Percentiles rank a stretch among this genome's conserved stretches.
These are phyloP conservation scores for Nesidiocoris tenuis DNA, from an alignment of 2,888 invertebrate genomes.

Conservation along the genomic window DNA sequence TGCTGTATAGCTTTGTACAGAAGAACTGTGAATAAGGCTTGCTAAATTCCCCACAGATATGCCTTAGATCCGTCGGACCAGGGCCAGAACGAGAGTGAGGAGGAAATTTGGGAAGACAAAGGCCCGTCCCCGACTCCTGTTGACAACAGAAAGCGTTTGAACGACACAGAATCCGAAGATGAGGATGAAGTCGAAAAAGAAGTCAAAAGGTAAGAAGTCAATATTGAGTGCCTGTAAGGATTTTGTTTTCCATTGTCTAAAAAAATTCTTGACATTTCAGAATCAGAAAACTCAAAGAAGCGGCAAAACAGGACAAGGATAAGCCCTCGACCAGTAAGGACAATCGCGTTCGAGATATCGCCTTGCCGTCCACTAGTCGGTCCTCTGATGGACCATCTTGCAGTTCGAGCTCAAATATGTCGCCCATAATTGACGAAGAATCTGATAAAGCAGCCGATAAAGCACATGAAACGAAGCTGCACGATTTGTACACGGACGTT, in stretches of 20 bases:
- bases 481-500: constrained; percentile 42
- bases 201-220: constrained; percentile 1
- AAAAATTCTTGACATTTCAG: neutral
- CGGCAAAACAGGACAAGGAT: too few relatives aligned
- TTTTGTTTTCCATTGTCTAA: neutral
- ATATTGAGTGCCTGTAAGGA: neutral
- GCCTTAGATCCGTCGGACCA: constrained; percentile 60
- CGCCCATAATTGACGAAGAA: too few relatives aligned
- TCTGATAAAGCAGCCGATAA: too few relatives aligned
- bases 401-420: too few relatives aligned
- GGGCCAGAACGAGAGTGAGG: constrained; percentile 58
- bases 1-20: neutral
- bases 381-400: too few relatives aligned
- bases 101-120: constrained; percentile 57
- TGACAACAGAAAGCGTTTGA: constrained; percentile 40
- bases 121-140: constrained; percentile 39
- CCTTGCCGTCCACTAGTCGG: too few relatives aligned
- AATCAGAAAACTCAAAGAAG: too few relatives aligned
- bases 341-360: too few relatives aligned
- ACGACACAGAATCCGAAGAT: constrained; percentile 53
- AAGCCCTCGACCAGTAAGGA: too few relatives aligned
- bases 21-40: neutral
- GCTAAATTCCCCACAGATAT: constrained; percentile 54
- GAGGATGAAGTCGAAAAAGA: constrained; percentile 63
- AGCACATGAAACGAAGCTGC: too few relatives aligned